Conservation (phyloP, 1,140 invertebrate species). For the Drosophila auraria region DNA sequence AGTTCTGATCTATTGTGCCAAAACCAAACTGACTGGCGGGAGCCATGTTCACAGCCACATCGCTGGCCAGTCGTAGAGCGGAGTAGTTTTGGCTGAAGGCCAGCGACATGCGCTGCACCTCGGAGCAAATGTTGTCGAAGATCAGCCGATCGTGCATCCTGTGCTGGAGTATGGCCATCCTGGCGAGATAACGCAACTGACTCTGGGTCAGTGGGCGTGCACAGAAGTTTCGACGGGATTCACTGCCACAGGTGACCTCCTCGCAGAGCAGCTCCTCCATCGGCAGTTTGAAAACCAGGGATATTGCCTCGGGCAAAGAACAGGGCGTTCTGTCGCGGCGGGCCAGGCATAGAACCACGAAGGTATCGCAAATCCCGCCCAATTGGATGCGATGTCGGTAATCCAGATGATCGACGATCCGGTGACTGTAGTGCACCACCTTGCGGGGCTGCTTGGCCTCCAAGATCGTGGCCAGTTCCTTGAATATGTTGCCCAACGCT, state of each 20-base stretch:
- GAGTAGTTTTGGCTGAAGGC: constrained; percentile 42
- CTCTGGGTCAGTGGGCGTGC: constrained; percentile 34
- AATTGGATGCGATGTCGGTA: constrained; percentile 37
- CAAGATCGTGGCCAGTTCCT: constrained; percentile 35
- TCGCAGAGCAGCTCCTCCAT: constrained; percentile 37
- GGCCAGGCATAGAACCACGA: constrained; percentile 49
- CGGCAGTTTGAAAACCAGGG: constrained; percentile 29
- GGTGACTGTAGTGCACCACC: constrained; percentile 63
- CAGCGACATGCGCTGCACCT: constrained; percentile 38
- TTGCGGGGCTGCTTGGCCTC: constrained; percentile 45
- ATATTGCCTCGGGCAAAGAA: constrained; percentile 48
- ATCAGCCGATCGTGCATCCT: constrained; percentile 47
- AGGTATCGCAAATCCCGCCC: constrained; percentile 54
- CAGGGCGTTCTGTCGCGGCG: constrained; percentile 17
- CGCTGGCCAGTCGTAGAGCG: not conserved
- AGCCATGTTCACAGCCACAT: constrained; percentile 47
- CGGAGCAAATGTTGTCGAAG: constrained; percentile 31
- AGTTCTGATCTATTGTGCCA: constrained; percentile 35
- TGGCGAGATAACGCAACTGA: constrained; percentile 52
- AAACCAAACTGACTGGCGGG: constrained; percentile 50
- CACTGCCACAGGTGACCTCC: constrained; percentile 34
- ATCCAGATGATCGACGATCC: constrained; percentile 43
- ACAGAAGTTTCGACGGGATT: constrained; percentile 40
- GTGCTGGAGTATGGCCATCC: constrained; percentile 48
- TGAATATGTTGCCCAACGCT: constrained; percentile 47